A percentile compares a stretch with the other conserved stretches of the same genome.
phyloP scores from a whole-genome alignment of 2,113 vertebrate species.

The Ia io region DNA sequence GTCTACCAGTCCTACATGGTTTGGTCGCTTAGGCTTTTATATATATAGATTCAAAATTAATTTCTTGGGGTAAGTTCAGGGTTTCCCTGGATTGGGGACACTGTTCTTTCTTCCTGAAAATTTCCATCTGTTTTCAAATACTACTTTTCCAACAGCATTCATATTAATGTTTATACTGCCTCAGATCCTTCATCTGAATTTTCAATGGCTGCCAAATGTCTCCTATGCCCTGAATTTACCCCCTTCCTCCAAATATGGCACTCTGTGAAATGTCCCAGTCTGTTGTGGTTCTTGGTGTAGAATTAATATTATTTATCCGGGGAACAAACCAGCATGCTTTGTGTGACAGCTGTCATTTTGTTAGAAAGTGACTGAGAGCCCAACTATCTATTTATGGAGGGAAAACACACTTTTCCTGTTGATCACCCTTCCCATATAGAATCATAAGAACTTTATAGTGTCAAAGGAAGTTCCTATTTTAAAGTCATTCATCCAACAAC shows the following conservation, averaged over 20 bases:
- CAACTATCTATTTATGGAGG: not conserved
- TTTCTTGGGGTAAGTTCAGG: not conserved
- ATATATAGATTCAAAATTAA: not conserved
- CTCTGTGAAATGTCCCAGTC: not conserved
- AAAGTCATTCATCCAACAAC: not conserved
- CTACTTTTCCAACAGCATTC: too few species aligned
- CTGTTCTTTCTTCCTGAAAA: not conserved
- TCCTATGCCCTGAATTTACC: not conserved
- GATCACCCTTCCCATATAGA: not conserved
- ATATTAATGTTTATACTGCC: too few species aligned
- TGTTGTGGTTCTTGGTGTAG: not conserved
- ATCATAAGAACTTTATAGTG: not conserved
- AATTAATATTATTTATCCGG: not conserved
- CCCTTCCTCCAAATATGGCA: not conserved
- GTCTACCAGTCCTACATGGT: too few species aligned
- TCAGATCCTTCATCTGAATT: not conserved
- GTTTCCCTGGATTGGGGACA: not conserved
- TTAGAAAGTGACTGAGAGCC: not conserved
- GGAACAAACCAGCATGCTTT: not conserved
- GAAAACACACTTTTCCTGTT: not conserved
- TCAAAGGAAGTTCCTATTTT: not conserved
- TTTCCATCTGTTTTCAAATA: not conserved
- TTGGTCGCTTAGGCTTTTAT: too few species aligned
- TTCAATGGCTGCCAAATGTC: not conserved
- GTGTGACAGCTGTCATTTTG: not conserved